Evolutionary conservation across 2,888 invertebrate species (phyloP).

Genomic region (Synergus umbraculus): DNA sequence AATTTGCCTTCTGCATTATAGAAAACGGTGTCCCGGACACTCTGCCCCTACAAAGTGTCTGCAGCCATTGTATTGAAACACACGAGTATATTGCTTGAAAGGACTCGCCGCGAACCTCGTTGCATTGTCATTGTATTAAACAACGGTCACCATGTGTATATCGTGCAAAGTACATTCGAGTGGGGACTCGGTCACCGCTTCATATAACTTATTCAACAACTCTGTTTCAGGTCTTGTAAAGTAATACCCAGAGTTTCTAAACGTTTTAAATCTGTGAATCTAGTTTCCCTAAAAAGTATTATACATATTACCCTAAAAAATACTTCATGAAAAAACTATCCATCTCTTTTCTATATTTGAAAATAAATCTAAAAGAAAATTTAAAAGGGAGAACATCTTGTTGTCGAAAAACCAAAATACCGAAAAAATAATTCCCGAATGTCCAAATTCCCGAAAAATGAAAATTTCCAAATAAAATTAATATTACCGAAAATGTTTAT

Average conservation of each 20-base stretch:
- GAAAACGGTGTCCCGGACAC: conserved; percentile 66
- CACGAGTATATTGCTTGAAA: conserved; percentile 56
- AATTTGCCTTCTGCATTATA: conserved; percentile 70
- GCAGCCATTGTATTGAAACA: conserved; percentile 52
- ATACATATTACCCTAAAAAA: no score
- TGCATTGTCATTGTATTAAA: conserved; percentile 75
- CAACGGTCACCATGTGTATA: conserved; percentile 59
- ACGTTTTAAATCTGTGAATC: neutral
- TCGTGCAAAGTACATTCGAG: conserved; percentile 44
- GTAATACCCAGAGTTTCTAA: neutral
- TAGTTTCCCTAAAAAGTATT: neutral
- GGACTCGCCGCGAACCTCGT: conserved; percentile 65
- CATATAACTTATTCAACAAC: conserved; percentile 30
- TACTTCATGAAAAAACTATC: no score
- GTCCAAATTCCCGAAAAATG: no score
- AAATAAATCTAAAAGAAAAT: no score
- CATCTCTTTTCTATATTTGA: no score
- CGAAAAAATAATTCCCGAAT: no score
- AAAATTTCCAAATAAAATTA: no score
- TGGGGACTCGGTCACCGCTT: conserved; percentile 46
- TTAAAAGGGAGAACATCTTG: no score
- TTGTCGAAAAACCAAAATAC: no score
- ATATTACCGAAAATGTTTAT: no score
- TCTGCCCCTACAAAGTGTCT: conserved; percentile 62
- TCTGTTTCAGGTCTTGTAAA: neutral